These are phyloP conservation scores for Epinephelus coioides DNA, from an alignment of 2,797 vertebrate genomes.

Conservation along the genomic window DNA sequence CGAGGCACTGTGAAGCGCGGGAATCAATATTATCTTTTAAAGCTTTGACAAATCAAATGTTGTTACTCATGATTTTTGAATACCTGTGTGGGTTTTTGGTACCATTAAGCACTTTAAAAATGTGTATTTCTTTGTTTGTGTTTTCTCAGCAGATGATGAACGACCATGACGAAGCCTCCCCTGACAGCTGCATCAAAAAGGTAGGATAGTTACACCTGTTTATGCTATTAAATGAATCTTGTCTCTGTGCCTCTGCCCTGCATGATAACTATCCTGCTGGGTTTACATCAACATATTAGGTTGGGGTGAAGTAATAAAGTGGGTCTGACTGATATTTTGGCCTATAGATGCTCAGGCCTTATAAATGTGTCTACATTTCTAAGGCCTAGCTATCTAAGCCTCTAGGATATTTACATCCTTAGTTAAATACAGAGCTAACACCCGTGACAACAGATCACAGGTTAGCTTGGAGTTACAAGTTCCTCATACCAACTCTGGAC, in stretches of 20 bases:
- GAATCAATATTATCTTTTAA: slow-evolving; percentile 55
- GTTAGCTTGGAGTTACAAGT: neutral
- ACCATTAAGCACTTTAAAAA: neutral
- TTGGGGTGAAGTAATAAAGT: neutral
- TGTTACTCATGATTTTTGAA: neutral
- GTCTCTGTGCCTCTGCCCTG: neutral
- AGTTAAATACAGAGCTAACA: neutral
- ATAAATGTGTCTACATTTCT: neutral
- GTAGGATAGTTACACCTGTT: slow-evolving; percentile 80
- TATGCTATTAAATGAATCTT: neutral
- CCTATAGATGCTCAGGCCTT: neutral
- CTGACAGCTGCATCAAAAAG: slow-evolving; percentile 94
- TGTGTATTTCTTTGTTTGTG: slow-evolving; percentile 46
- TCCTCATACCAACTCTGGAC: neutral
- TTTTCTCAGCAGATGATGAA: slow-evolving; percentile 89
- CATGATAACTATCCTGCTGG: neutral
- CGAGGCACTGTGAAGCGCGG: neutral
- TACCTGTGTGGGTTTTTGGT: neutral
- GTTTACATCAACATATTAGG: neutral
- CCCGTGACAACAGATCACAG: neutral
- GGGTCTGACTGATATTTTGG: neutral
- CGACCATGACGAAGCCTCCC: slow-evolving; percentile 90
- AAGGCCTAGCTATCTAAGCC: neutral
- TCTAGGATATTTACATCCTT: neutral
- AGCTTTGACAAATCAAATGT: slow-evolving; percentile 21